Evolutionary conservation across 2,888 invertebrate species (phyloP), one percentile per base, ranked within the genome.

Genomic region (Cephus runcator): DNA sequence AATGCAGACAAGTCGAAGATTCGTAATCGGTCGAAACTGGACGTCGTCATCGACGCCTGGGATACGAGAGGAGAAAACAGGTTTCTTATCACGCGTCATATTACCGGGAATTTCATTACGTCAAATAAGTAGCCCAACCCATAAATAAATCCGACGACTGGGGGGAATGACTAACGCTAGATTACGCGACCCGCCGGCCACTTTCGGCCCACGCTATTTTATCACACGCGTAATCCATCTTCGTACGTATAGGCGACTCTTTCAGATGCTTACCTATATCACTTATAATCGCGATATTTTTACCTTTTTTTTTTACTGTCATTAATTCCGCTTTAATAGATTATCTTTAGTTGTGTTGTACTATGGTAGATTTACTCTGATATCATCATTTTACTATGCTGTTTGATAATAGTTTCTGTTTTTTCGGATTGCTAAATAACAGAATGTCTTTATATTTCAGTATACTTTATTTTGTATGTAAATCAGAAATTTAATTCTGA

Each of bases 41-140:
- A 56, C 56, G 23, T 9, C 56, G 56, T 56, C 56, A 56, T 56
- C 71, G 71, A 34, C 15, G 71, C 71, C 31, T 34, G 4, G 34
- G 33, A 34, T 31, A 71, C 73, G 40, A 40, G 56, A 69, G 35
- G 34, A 40, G 69, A 71, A 77, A 77, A 77, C 77, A 74, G 75
- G 76, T 76, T 76, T 73, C 88, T 89, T 89, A 89, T 89, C 89
- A 87, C 87, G 85, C 88, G 87, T 89, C 88, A 88, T 87, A 87
- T 88, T 89, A 87, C 88, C 83, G 83, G 85, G 88, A 89, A 88
- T 87, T 86, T 87, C 85, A 89, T 89, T 88, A 87, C 87, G 85
- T 85, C 85, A 86, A 87, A 86, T 87, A 87, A 85, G 85, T 88
- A 87, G 88, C 88, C 87, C 88, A 89, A 87, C 88, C 88, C 88